Percentiles rank a stretch among this genome's conserved stretches.
phyloP scores from a whole-genome alignment of 1,140 invertebrate species.

The Trichogramma pretiosum region DNA sequence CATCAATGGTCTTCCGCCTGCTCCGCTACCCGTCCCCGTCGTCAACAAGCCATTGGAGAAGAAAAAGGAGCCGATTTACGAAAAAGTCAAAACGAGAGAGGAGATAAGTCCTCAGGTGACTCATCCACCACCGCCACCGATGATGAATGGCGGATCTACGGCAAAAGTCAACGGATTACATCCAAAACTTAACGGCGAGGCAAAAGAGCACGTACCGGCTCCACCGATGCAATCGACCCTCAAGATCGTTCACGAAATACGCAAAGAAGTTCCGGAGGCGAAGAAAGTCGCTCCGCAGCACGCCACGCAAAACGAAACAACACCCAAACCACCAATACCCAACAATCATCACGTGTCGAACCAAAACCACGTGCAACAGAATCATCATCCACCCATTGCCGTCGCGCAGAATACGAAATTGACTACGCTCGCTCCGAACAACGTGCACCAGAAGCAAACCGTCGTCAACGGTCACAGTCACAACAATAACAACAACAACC shows the following conservation, averaged over 20 bases:
- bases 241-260: not conserved
- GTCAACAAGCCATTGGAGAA: too few species aligned
- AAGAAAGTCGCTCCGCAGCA: not conserved
- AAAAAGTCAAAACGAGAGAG: conserved; percentile 66
- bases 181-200: not conserved
- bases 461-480: too few species aligned
- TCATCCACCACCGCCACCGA: conserved; percentile 28
- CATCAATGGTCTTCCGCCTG: too few species aligned
- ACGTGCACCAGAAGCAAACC: too few species aligned
- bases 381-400: not conserved
- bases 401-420: too few species aligned
- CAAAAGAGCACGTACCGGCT: not conserved
- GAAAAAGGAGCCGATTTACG: conserved; percentile 70
- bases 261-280: not conserved
- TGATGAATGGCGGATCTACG: conserved; percentile 31
- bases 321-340: not conserved
- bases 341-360: not conserved
- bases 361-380: not conserved
- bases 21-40: too few species aligned
- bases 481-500: not conserved
- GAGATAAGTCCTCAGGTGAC: conserved; percentile 43
- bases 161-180: conserved; percentile 25
- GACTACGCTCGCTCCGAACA: too few species aligned
- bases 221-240: not conserved
- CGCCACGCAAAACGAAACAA: not conserved